Base-by-base conservation (phyloP, 1,140 invertebrate genomes). In the Drosophila grimshawi region DNA sequence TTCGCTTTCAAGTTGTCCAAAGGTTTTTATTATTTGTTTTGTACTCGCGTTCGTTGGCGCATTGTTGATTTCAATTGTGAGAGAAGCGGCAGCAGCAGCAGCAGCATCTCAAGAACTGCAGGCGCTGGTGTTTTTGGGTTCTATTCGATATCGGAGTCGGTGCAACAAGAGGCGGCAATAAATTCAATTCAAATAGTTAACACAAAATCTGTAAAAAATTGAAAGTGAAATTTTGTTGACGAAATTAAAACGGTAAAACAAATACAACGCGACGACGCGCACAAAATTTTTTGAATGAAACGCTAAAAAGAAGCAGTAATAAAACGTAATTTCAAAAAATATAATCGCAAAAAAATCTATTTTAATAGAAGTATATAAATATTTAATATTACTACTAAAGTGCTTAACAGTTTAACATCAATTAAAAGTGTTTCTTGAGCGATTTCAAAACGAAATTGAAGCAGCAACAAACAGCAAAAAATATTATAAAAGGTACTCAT, bases 171-270 rank as follows among this genome's bases (percentile, higher is more conserved):
- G 66, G 59, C 72, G 65, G 52, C 56, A 67, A 76, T 69, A 60
- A 55, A 65, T 57, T 57, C 70, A 78, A 65, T 78, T 68, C 59
- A 35, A 62, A 60, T 51, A 62, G 29, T 52, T 46, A 62, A 41
- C 55, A 60, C 35, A 45, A 66, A 45, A 73, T 43, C 39, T 41
- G 43, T 64, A 64, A 39, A 63, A 76, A 80, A 73, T 88, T 78
- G 80, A 88, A 89, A 89, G 83, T 88, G 80, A 89, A 89, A 88
- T 80, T 85, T 71, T 48, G 46, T 68, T 19, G 32, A 70, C 49
- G 37, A 67, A 76, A 62, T 61, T 63, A 56, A 8, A 83, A 88
- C 83, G 83, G 83, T 89, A 71, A 89, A 88, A 46, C 53, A 89
- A 88, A 89, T 45, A 56, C 83, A 88, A 57, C 78, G 51, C 67